Evolutionary conservation across 1,140 invertebrate species (phyloP), one percentile per base, ranked within the genome.

Genomic region (Dendroctonus valens): DNA sequence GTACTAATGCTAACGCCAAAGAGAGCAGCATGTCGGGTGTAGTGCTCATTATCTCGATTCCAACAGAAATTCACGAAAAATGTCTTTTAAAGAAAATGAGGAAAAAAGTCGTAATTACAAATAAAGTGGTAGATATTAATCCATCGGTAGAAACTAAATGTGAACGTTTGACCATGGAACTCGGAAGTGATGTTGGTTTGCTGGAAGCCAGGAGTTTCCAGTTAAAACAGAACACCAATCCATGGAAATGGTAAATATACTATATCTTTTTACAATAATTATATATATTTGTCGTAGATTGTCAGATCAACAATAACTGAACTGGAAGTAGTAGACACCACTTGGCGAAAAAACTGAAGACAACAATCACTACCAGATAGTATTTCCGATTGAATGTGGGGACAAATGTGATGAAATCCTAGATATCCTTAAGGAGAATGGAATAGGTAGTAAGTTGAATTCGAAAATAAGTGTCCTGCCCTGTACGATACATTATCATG

Each of bases 381-480:
- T 75, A 6, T 82, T 81, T 60, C 74, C 78, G 1, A 63, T 81
- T 14, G 74, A 78, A 46, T 77, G 76, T 14, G 74, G 76, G 2
- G 69, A 70, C 39, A 60, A 75, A 41, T 80, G 79, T 57, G 81
- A 82, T 67, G 76, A 78, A 44, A 69, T 79, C 14, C 66, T 81
- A n/a, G 75, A 75, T 51, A 74, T 77, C 9, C 65, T 82, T 6
- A 73, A 74, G 38, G 74, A 76, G 8, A 74, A 78, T 37, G 77
- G 76, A 6, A 76, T 82, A 26, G 81, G 80, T 5, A 69, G 69
- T 26, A 60, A 72, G 26, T 63, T 73, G 40, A 70, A 77, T 41
- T 81, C 79, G 0, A 72, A 76, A 14, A 74, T 82, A 7, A 78
- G 78, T 67, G 74, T 82, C 26, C 64, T 82, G 8, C 80, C 80